Base-by-base conservation (phyloP, 1,140 invertebrate genomes). In the Leptinotarsa defecta region DNA sequence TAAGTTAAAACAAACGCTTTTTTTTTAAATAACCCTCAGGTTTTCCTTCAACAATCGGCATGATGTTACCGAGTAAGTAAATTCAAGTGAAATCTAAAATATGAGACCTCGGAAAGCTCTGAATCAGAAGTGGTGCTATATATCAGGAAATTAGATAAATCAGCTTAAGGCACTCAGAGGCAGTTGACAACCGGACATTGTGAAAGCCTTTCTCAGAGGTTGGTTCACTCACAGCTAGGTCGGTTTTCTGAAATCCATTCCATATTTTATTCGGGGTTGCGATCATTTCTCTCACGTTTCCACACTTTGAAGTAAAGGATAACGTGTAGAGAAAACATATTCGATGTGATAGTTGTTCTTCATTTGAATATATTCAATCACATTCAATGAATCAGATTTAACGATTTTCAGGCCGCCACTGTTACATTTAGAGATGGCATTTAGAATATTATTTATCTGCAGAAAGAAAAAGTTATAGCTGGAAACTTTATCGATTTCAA, bases 91-190 rank as follows among this genome's bases (percentile, higher is more conserved):
- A 57, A 57, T n/a, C 52, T 57, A n/a, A 57, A 57, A 57, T 57
- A 57, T 57, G 52, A 57, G 52, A 57, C n/a, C 52, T 17, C 52
- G n/a, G 15, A 57, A 57, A 57, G 15, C 52, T 57, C 17, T 57
- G 52, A 57, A 57, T 57, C 52, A 57, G 52, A 57, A 57, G 15
- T 57, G n/a, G 52, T 13, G 64, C 19, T 24, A 48, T 70, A 52
- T 49, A 71, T 49, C 49, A 71, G 70, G 70, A 71, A 71, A 71
- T 71, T 71, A 71, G 22, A 63, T 57, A 71, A 71, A 71, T 71
- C 20, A 71, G 49, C 70, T 71, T 17, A 22, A 62, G 70, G 70
- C n/a, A 43, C 34, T 68, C 67, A 68, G 52, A 68, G 67, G 67
- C 67, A 48, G 67, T 43, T 68, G 67, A 68, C 67, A 68, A 48